Evolutionary conservation across 2,888 invertebrate genomes (phyloP).

Genomic region (Aphidoletes aphidimyza): DNA sequence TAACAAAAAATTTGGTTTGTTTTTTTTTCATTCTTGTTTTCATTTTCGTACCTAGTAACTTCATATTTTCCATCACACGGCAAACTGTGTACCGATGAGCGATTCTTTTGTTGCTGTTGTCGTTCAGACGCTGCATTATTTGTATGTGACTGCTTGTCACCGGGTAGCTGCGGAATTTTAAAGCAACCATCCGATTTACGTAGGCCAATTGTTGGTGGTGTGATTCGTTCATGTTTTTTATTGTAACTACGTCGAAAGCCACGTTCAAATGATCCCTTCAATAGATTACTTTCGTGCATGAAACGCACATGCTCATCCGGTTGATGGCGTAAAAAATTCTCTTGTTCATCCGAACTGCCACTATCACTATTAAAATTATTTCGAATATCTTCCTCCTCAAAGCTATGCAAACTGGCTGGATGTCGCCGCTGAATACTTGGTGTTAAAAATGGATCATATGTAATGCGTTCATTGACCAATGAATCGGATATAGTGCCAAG

Average conservation of each 20-base stretch:
- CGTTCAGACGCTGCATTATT: slow-evolving; percentile 7
- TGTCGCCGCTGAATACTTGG: slow-evolving; percentile 64
- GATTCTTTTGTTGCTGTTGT: slow-evolving; percentile 3
- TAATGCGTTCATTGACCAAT: slow-evolving; percentile 63
- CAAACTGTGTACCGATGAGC: slow-evolving; percentile 55
- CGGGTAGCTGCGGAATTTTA: slow-evolving; percentile 58
- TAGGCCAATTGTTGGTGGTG: slow-evolving; percentile 59
- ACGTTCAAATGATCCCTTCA: slow-evolving; percentile 62
- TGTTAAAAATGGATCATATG: slow-evolving; percentile 65
- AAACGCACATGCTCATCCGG: background rate
- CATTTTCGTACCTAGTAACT: slow-evolving; percentile 54
- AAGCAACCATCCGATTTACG: slow-evolving; percentile 62
- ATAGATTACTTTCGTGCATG: slow-evolving; percentile 35
- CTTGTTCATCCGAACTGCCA: slow-evolving; percentile 53
- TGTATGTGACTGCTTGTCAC: background rate
- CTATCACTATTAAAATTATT: slow-evolving; percentile 54
- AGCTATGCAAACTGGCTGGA: slow-evolving; percentile 54
- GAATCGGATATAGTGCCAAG: slow-evolving; percentile 66
- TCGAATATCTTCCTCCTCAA: slow-evolving; percentile 7
- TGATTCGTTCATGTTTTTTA: slow-evolving; percentile 55
- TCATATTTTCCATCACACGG: slow-evolving; percentile 43
- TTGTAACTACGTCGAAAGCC: slow-evolving; percentile 64
- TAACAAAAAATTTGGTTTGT: no score
- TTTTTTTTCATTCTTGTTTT: no score
- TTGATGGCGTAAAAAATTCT: background rate